Base-by-base conservation (phyloP, 2,113 vertebrate genomes). In the Anolis carolinensis region DNA sequence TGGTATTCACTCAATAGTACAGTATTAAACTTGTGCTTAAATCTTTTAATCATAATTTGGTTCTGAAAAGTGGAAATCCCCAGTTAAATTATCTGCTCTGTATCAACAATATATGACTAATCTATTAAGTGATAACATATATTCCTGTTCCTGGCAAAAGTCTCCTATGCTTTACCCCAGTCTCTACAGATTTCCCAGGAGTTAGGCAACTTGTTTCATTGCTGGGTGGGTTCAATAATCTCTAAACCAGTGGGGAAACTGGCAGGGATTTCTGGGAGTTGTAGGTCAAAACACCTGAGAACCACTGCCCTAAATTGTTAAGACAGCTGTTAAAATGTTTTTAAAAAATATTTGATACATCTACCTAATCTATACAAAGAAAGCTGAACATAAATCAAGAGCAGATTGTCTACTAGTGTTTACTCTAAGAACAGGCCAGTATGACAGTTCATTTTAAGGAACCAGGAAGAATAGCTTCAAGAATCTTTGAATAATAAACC, bases 61-160 rank as follows among this genome's bases (percentile, higher is more conserved):
- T 50, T 39, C 81, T 8, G 78, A 79, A 88, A 52, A 84, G 71
- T 88, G 87, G 84, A 93, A 93, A 92, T 75, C 75, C 83, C 87
- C 79, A 81, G 14, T 65, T 89, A 81, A 91, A 92, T 90, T 3
- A 32, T 59, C 62, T 92, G 52, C 92, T 91, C 62, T 90, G 92
- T 92, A 93, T 89, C 94, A 89, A 79, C 1, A 70, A 0, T 92
- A 91, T 92, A 92, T 92, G 88, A 94, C 91, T 83, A 84, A 50
- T 86, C 91, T 0, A 0, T 30, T 84, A 92, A 88, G 65, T 1
- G 0, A 39, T 84, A 89, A 89, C 67, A 59, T 90, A 86, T 83
- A 87, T 81, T 87, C 89, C 79, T 87, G 92, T 85, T 92, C 88
- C 92, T 91, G 90, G 72, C 81, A 86, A 25, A 92, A 75, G 83